Evolutionary conservation across 2,888 invertebrate species (phyloP).

Genomic region (Acronicta leporina): DNA sequence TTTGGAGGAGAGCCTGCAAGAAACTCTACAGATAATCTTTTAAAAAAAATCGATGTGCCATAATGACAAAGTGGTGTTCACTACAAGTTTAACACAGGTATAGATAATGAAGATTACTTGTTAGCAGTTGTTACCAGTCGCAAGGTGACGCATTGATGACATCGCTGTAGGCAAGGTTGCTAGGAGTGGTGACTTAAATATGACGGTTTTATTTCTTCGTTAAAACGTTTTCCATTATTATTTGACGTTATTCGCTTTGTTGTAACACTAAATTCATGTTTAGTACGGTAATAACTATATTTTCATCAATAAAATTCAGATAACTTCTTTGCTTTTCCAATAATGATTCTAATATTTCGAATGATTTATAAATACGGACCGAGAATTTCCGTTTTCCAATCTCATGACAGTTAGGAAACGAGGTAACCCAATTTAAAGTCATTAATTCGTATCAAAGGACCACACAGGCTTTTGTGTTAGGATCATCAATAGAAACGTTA

Average conservation of each 20-base stretch:
- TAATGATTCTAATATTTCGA: no score
- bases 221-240: slow-evolving; percentile 19
- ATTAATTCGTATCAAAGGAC: slow-evolving; percentile 8
- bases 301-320: no score
- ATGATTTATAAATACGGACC: no score
- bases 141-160: slow-evolving; percentile 40
- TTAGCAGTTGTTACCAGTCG: slow-evolving; percentile 3
- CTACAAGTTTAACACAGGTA: slow-evolving; percentile 24
- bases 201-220: slow-evolving; percentile 26
- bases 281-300: no score
- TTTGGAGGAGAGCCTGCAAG: no score
- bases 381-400: no score
- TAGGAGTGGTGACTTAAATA: slow-evolving; percentile 8
- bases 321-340: no score
- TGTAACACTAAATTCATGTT: no score
- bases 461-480: slow-evolving; percentile 2
- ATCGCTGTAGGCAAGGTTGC: slow-evolving; percentile 30
- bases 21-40: no score
- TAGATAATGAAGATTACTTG: slow-evolving; percentile 34
- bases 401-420: no score
- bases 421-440: not conserved
- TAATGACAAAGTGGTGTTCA: slow-evolving; percentile 23
- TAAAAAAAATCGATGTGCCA: not conserved
- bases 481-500: slow-evolving; percentile 4
- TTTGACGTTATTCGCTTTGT: not conserved